Evolutionary conservation across 2,113 vertebrate species (phyloP).

Genomic region (Microtus montanus): DNA sequence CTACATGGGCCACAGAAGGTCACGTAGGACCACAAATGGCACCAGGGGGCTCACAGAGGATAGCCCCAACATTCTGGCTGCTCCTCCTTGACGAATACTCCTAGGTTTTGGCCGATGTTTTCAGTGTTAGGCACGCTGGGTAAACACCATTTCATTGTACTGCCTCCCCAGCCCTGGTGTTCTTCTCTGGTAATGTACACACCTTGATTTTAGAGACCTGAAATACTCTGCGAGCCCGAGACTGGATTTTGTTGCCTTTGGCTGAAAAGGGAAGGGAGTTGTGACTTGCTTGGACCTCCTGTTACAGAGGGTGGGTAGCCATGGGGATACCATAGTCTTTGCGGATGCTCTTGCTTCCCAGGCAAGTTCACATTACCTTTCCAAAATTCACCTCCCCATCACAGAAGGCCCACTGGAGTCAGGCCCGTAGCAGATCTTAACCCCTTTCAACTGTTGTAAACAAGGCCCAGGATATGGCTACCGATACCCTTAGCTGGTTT

Average conservation of each 20-base stretch:
- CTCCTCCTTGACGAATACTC: not conserved
- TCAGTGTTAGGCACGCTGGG: not conserved
- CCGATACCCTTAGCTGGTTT: not conserved
- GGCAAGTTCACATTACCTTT: conserved; percentile 4
- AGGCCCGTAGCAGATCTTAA: not conserved
- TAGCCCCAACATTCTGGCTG: not conserved
- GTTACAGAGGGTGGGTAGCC: not conserved
- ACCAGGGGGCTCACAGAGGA: not conserved
- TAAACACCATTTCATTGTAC: not conserved
- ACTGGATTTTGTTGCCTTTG: not conserved
- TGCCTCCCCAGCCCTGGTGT: not conserved
- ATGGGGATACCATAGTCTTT: not conserved
- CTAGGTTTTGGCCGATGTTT: not conserved
- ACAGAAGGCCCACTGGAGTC: not conserved
- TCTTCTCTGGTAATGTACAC: not conserved
- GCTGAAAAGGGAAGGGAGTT: not conserved
- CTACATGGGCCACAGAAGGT: not conserved
- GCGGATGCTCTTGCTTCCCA: not conserved
- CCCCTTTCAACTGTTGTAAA: not conserved
- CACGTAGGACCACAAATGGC: not conserved
- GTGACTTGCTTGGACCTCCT: not conserved
- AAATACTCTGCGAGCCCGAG: not conserved
- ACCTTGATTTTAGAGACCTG: not conserved
- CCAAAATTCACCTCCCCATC: not conserved
- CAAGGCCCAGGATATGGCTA: not conserved